phyloP scores from a whole-genome alignment of 2,888 invertebrate species.

The Nomada flava region DNA sequence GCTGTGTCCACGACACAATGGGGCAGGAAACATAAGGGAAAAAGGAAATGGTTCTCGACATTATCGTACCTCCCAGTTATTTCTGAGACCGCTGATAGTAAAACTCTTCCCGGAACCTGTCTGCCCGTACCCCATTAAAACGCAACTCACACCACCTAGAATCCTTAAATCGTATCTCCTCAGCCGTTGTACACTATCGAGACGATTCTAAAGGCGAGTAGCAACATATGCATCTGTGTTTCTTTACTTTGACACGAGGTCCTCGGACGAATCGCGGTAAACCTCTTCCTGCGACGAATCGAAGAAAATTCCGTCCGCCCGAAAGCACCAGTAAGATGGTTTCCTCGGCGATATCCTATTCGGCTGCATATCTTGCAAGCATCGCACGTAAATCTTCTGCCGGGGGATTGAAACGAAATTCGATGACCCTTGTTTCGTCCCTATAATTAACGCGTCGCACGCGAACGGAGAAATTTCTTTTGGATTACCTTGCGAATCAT shows the following conservation, averaged over 20 bases:
- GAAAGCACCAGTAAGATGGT: conserved; percentile 82
- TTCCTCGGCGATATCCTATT: conserved; percentile 58
- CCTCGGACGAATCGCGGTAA: conserved; percentile 77
- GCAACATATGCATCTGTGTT: not conserved
- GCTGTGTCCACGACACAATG: conserved; percentile 3
- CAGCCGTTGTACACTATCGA: too few relatives aligned
- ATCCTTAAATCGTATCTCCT: conserved; percentile 70
- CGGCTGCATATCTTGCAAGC: conserved; percentile 76
- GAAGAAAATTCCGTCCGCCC: conserved; percentile 82
- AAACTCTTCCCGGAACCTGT: conserved; percentile 81
- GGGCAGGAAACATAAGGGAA: not conserved
- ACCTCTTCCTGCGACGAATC: conserved; percentile 81
- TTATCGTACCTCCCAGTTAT: conserved; percentile 71
- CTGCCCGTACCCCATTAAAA: conserved; percentile 83
- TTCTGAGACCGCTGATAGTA: conserved; percentile 67
- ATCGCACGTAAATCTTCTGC: conserved; percentile 81
- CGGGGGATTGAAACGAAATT: not conserved
- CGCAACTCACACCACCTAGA: conserved; percentile 78
- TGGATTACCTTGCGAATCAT: conserved; percentile 61
- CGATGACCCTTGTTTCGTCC: too few relatives aligned
- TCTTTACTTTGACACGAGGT: conserved; percentile 80
- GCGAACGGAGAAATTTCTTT: too few relatives aligned
- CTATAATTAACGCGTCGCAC: not conserved
- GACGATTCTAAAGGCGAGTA: not conserved
- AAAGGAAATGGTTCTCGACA: not conserved